Base-by-base conservation (phyloP, 2,797 vertebrate genomes). In the Acridotheres tristis region DNA sequence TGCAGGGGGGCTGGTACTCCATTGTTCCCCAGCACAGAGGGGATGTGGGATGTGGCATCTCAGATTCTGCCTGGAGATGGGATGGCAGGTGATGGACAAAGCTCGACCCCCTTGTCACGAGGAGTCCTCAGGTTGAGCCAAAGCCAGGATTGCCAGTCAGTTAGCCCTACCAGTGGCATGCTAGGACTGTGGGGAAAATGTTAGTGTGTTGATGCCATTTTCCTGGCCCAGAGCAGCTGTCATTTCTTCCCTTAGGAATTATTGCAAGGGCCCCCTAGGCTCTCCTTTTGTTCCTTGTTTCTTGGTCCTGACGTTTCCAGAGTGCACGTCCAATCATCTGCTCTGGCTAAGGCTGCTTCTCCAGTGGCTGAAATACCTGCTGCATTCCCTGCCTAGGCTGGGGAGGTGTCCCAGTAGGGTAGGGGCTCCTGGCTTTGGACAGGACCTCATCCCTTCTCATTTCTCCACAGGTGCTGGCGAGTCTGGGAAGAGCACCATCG, bases 401-500 rank as follows among this genome's bases (percentile, higher is more conserved):
- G 11, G 7, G 7, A 7, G 4, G 4, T 17, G 5, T 78, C 54
- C n/a, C 40, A 34, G 43, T 43, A 32, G 16, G 25, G 6, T 47
- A 5, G 16, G 47, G 13, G 19, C 38, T 54, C 42, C 18, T 3
- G 0, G 16, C 36, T 61, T 68, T 5, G 16, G 23, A 43, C 63
- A 73, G 54, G 59, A 66, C 3, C 51, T 94, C 59, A 93, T 38
- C 4, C 7, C 20, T 74, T 79, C 36, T 88, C 5, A 1, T 96
- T 92, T 88, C 84, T 93, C 42, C 9, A 0, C 93, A 98, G 98
- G 98, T 97, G 98, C 98, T 0, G 98, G 98, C 0, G 98, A 98
- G 71, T 98, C 98, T 5, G 98, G 98, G 71, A 98, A 98, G 97
- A 98, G 98, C 96, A 98, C 98, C 88, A 98, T 98, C 0, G 97